Evolutionary conservation across 2,888 invertebrate genomes (phyloP).

Genomic region (Habrosyne pyritoides): DNA sequence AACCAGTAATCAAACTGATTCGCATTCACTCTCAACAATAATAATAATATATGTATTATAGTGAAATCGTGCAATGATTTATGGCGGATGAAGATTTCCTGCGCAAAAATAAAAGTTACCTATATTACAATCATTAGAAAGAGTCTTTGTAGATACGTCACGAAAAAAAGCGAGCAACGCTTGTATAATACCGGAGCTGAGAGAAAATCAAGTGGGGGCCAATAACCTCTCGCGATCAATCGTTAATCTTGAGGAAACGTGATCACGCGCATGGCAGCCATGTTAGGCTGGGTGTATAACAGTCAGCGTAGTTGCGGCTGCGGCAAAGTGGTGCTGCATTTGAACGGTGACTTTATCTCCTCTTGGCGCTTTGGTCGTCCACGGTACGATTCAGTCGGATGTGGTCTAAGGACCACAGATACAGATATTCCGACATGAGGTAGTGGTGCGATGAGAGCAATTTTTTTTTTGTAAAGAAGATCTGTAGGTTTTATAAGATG

Average conservation of each 20-base stretch:
- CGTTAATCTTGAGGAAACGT: slow-evolving; percentile 15
- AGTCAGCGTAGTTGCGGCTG: not conserved
- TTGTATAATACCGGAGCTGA: slow-evolving; percentile 1
- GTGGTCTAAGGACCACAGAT: too few relatives aligned
- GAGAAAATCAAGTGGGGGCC: slow-evolving; percentile 15
- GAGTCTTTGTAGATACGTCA: not conserved
- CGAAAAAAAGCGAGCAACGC: not conserved
- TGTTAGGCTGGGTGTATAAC: not conserved
- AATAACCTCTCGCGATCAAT: slow-evolving; percentile 22
- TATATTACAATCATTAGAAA: not conserved
- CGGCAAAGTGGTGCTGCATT: too few relatives aligned
- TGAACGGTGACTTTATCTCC: too few relatives aligned
- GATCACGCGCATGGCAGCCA: slow-evolving; percentile 26
- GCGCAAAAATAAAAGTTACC: not conserved
- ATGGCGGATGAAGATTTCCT: not conserved
- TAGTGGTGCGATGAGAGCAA: too few relatives aligned
- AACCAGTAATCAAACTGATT: not conserved
- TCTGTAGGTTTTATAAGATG: too few relatives aligned
- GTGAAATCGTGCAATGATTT: not conserved
- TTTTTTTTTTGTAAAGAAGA: too few relatives aligned
- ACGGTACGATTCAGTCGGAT: too few relatives aligned
- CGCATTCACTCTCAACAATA: not conserved
- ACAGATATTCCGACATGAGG: too few relatives aligned
- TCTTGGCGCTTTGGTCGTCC: too few relatives aligned
- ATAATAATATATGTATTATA: not conserved